A percentile compares a stretch with the other conserved stretches of the same genome.
phyloP scores from a whole-genome alignment of 1,140 invertebrate genomes.

The Neotoxoptera formosana region DNA sequence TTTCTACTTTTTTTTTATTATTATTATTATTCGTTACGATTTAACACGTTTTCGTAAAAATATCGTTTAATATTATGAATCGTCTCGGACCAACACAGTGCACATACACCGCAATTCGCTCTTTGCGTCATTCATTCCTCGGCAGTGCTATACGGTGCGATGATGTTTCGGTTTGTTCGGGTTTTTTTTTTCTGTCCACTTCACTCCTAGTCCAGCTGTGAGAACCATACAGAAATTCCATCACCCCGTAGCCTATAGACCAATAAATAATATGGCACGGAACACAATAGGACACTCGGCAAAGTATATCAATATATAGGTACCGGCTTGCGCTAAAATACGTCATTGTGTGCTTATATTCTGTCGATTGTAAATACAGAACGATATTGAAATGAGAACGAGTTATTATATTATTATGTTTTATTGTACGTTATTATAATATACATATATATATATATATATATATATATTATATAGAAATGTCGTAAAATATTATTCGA shows the following conservation, averaged over 20 bases:
- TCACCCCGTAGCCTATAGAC: background rate
- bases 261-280: background rate
- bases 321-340: background rate
- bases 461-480: background rate
- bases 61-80: background rate
- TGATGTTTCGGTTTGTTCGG: background rate
- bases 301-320: background rate
- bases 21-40: background rate
- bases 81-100: too few species aligned
- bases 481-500: background rate
- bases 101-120: background rate
- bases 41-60: background rate
- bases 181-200: background rate
- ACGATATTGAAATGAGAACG: background rate
- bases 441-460: too few species aligned
- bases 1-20: constrained; percentile 1
- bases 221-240: background rate
- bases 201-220: background rate
- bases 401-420: background rate
- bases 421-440: background rate
- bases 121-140: background rate
- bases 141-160: too few species aligned
- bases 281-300: background rate
- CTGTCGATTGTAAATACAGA: background rate
- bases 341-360: constrained; percentile 30